Evolutionary conservation across 2,888 invertebrate species (phyloP).

Genomic region (Acanthococcus lagerstroemiae): DNA sequence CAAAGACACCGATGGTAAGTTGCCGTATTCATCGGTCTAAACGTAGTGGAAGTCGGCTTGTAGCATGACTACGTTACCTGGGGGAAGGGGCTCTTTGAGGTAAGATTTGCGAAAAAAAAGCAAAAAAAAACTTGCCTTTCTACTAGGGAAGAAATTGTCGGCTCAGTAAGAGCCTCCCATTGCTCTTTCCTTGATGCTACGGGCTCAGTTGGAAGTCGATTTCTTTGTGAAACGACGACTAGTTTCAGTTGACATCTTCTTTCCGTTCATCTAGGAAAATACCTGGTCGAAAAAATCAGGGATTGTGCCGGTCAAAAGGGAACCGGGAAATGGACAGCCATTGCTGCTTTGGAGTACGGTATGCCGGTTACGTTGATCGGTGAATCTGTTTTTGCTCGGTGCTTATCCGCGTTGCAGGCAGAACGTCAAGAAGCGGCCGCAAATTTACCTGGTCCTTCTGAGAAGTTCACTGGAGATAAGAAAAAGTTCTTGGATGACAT

Average conservation of each 20-base stretch:
- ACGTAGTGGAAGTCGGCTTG: too few relatives aligned
- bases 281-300: slow-evolving; percentile 79
- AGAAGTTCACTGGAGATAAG: slow-evolving; percentile 59
- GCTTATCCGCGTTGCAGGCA: slow-evolving; percentile 79
- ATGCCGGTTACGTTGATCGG: slow-evolving; percentile 96
- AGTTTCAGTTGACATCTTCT: not conserved
- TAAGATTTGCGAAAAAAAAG: too few relatives aligned
- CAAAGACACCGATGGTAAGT: slow-evolving; percentile 71
- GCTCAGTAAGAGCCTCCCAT: too few relatives aligned
- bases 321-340: slow-evolving; percentile 99
- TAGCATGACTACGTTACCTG: too few relatives aligned
- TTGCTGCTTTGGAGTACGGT: slow-evolving; percentile 89
- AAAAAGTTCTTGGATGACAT: slow-evolving; percentile 72
- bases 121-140: too few relatives aligned
- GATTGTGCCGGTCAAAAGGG: slow-evolving; percentile 98
- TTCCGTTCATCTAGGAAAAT: slow-evolving; percentile 46
- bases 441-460: slow-evolving; percentile 57
- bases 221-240: not conserved
- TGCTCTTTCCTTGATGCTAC: not conserved
- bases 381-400: slow-evolving; percentile 94
- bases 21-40: too few relatives aligned
- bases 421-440: slow-evolving; percentile 78
- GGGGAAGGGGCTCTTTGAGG: too few relatives aligned
- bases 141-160: too few relatives aligned
- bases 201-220: not conserved